Evolutionary conservation across 2,888 invertebrate genomes (phyloP).

Genomic region (Bursaphelenchus okinawaensis): DNA sequence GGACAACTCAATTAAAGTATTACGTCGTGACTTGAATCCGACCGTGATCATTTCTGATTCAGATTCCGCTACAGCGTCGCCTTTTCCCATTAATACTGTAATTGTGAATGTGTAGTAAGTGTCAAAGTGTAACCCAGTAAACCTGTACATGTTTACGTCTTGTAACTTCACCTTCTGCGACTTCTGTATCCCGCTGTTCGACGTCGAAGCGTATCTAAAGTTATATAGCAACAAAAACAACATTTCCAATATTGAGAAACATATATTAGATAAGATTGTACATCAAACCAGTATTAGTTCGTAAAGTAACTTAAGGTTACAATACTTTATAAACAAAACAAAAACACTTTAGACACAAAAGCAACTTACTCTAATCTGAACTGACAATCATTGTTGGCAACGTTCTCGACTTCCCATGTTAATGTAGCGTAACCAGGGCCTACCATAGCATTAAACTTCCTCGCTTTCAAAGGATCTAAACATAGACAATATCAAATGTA

Average conservation of each 20-base stretch:
- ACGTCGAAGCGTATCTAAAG: conserved; percentile 36
- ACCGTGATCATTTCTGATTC: conserved; percentile 54
- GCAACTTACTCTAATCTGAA: conserved; percentile 43
- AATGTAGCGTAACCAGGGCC: conserved; percentile 50
- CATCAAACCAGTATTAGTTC: too few species aligned
- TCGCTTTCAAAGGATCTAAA: conserved; percentile 55
- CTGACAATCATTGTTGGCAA: conserved; percentile 50
- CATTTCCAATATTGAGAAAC: conserved; percentile 6
- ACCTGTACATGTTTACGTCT: conserved; percentile 41
- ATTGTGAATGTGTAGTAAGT: conserved; percentile 56
- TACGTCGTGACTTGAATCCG: conserved; percentile 36
- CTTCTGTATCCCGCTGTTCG: conserved; percentile 30
- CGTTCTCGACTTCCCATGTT: conserved; percentile 55
- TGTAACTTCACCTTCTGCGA: conserved; percentile 40
- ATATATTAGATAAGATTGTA: too few species aligned
- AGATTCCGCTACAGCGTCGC: conserved; percentile 45
- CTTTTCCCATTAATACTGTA: conserved; percentile 51
- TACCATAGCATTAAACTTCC: conserved; percentile 46
- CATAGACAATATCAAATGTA: background rate
- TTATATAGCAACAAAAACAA: background rate
- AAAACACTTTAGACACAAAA: background rate
- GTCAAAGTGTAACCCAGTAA: conserved; percentile 43
- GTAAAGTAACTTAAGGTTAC: background rate
- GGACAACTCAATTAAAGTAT: too few species aligned
- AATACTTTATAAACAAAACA: conserved; percentile 3